Percentiles rank a stretch among this genome's conserved stretches.
Evolutionary conservation across 1,140 invertebrate species (phyloP).

Genomic region (Temnothorax longispinosus): DNA sequence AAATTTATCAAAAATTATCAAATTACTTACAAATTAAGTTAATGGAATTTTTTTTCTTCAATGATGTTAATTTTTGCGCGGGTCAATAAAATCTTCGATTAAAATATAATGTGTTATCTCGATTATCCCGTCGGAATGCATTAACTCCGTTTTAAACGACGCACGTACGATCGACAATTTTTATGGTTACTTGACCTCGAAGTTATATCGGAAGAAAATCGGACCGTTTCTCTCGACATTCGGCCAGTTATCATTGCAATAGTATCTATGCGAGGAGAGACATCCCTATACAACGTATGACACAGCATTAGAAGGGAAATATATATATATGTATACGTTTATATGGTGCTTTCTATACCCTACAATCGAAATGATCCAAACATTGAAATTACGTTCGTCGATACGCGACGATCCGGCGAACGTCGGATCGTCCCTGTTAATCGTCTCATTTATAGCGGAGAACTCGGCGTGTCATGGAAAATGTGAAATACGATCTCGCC

Average conservation of each 20-base stretch:
- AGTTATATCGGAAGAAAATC: slow-evolving; percentile 6
- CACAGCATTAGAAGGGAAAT: slow-evolving; percentile 54
- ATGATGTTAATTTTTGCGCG: neutral
- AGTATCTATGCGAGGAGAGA: slow-evolving; percentile 64
- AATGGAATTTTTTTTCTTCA: neutral
- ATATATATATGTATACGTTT: slow-evolving; percentile 62
- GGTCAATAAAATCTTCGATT: neutral
- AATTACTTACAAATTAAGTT: neutral
- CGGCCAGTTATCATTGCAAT: slow-evolving; percentile 52
- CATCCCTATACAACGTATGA: slow-evolving; percentile 69
- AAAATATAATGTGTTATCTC: neutral
- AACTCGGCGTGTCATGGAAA: slow-evolving; percentile 34
- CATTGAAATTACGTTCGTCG: slow-evolving; percentile 56
- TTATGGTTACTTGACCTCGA: neutral
- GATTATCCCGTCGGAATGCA: neutral
- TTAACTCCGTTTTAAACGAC: neutral
- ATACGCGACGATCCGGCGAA: slow-evolving; percentile 15
- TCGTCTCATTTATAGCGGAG: slow-evolving; percentile 1
- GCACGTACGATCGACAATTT: neutral
- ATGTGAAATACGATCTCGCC: slow-evolving; percentile 45
- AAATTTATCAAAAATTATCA: neutral
- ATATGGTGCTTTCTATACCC: slow-evolving; percentile 66
- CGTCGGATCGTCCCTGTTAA: neutral
- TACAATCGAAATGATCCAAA: slow-evolving; percentile 76
- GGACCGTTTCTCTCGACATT: slow-evolving; percentile 27